phyloP scores from a whole-genome alignment of 2,888 invertebrate species.

The Sphaerophoria rueppellii region DNA sequence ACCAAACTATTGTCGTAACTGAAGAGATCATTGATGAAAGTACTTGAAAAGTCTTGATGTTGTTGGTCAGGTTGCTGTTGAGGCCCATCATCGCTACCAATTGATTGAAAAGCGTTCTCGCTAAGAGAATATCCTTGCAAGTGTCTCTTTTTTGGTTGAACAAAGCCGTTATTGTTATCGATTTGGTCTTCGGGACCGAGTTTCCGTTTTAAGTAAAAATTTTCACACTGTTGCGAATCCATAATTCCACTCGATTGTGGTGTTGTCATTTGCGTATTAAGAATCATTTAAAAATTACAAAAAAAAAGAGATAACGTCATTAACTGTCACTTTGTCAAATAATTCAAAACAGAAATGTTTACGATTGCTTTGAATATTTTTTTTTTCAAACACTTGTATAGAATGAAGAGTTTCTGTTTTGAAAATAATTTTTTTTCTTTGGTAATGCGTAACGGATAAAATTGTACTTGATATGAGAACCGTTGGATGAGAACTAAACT shows the following conservation, averaged over 20 bases:
- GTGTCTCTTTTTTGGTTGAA: constrained; percentile 74
- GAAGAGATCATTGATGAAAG: constrained; percentile 80
- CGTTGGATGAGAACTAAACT: constrained; percentile 61
- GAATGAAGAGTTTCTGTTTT: constrained; percentile 23
- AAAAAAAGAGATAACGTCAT: neutral
- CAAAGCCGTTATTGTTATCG: constrained; percentile 69
- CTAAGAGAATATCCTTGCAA: constrained; percentile 61
- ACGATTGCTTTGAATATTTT: constrained; percentile 23
- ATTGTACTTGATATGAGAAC: constrained; percentile 38
- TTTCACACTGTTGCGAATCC: constrained; percentile 76
- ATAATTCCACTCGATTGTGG: constrained; percentile 62
- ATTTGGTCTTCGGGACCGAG: constrained; percentile 73
- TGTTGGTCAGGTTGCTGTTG: constrained; percentile 36
- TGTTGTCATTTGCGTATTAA: constrained; percentile 74
- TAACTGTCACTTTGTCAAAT: constrained; percentile 16
- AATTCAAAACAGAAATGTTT: constrained; percentile 3
- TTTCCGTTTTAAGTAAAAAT: constrained; percentile 80
- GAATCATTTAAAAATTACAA: constrained; percentile 70
- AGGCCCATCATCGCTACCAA: constrained; percentile 29
- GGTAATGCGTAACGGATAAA: neutral
- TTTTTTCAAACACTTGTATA: constrained; percentile 36
- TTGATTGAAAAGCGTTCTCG: constrained; percentile 52
- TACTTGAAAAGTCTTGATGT: constrained; percentile 59
- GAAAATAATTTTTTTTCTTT: constrained; percentile 12
- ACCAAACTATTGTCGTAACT: constrained; percentile 79